phyloP scores from a whole-genome alignment of 2,888 invertebrate genomes.

The Byasa hedistus region DNA sequence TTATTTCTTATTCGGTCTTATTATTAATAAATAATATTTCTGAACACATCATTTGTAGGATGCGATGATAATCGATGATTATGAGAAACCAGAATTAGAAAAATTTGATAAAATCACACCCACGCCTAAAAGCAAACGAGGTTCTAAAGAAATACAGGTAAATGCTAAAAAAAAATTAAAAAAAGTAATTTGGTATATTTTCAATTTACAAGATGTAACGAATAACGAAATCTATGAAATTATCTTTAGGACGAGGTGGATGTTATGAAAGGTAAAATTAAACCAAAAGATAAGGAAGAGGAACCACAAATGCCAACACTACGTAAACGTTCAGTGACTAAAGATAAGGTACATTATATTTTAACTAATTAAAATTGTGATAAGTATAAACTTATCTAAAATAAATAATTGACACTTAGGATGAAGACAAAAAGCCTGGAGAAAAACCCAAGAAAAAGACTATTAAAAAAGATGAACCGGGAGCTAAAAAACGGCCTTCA shows the following conservation, averaged over 20 bases:
- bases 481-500: slow-evolving; percentile 68
- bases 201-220: slow-evolving; percentile 12
- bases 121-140: slow-evolving; percentile 67
- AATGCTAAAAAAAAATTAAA: slow-evolving; percentile 10
- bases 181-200: not conserved
- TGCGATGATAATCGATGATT: slow-evolving; percentile 82
- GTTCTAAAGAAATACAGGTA: slow-evolving; percentile 68
- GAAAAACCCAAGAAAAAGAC: slow-evolving; percentile 70
- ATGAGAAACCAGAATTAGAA: slow-evolving; percentile 85
- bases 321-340: slow-evolving; percentile 65
- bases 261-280: slow-evolving; percentile 72
- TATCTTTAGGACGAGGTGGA: slow-evolving; percentile 67
- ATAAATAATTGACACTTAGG: slow-evolving; percentile 48
- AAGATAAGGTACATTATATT: slow-evolving; percentile 62
- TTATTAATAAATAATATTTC: slow-evolving; percentile 5
- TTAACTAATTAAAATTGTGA: slow-evolving; percentile 7
- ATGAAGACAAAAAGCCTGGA: slow-evolving; percentile 69
- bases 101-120: slow-evolving; percentile 81
- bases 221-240: slow-evolving; percentile 23
- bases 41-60: slow-evolving; percentile 47
- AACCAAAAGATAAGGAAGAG: slow-evolving; percentile 68
- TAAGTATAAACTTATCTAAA: not conserved
- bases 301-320: slow-evolving; percentile 68
- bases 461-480: slow-evolving; percentile 62
- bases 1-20: not conserved